phyloP scores from a whole-genome alignment of 2,888 invertebrate genomes.

The Odontomyia ornata region DNA sequence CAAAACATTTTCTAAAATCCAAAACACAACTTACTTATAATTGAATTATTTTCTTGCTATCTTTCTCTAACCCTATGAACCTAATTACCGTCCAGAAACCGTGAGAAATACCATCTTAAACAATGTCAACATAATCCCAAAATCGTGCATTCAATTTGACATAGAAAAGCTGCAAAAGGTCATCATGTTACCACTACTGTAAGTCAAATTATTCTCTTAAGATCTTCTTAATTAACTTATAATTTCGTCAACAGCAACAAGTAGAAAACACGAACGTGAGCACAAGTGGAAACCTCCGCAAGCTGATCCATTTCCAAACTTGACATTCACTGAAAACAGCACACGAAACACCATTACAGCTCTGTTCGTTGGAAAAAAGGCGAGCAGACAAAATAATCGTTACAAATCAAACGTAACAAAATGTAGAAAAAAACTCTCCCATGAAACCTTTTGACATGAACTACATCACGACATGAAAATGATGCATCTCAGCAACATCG shows the following conservation, averaged over 20 bases:
- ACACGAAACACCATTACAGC: not conserved
- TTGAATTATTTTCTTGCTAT: too few relatives aligned
- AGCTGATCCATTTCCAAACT: conserved; percentile 15
- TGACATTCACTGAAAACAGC: not conserved
- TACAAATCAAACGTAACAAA: not conserved
- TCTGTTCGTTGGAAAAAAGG: not conserved
- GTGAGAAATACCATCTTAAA: not conserved
- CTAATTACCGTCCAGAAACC: not conserved
- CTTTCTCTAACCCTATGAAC: not conserved
- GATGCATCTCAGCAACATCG: conserved; percentile 33
- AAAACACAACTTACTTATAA: too few relatives aligned
- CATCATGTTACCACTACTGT: conserved; percentile 39
- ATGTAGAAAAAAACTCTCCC: not conserved
- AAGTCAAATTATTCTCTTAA: conserved; percentile 40
- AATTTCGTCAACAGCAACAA: conserved; percentile 39
- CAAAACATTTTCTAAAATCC: too few relatives aligned
- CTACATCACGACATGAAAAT: conserved; percentile 46
- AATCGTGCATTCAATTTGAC: conserved; percentile 48
- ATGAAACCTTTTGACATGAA: conserved; percentile 37
- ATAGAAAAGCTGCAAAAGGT: conserved; percentile 44
- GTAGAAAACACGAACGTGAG: conserved; percentile 26
- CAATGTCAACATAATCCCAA: conserved; percentile 11
- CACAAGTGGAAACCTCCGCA: conserved; percentile 33
- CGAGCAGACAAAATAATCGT: conserved; percentile 27
- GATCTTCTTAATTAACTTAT: conserved; percentile 48